Percentiles rank a stretch among this genome's conserved stretches.
phyloP scores from a whole-genome alignment of 2,797 vertebrate species.

The Philypnodon macrostomus region DNA sequence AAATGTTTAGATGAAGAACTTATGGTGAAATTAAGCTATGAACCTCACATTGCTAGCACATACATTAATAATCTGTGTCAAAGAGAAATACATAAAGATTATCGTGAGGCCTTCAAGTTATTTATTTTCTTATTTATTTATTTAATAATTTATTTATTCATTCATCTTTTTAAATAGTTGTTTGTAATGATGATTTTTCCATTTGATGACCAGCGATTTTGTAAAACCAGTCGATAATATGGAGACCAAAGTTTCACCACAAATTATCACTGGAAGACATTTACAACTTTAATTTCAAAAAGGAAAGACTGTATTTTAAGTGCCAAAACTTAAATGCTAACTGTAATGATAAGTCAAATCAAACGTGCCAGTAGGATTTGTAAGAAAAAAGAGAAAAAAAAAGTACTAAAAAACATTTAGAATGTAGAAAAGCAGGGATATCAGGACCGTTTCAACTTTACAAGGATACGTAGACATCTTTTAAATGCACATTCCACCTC shows the following conservation, averaged over 20 bases:
- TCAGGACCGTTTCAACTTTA: constrained; percentile 37
- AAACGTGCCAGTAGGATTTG: constrained; percentile 68
- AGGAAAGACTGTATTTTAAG: constrained; percentile 72
- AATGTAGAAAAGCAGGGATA: constrained; percentile 14
- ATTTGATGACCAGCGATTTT: constrained; percentile 60
- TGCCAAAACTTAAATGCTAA: constrained; percentile 77
- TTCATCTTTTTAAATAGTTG: constrained; percentile 23
- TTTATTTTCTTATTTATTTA: constrained; percentile 67
- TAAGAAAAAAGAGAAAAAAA: constrained; percentile 50
- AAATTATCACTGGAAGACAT: constrained; percentile 58
- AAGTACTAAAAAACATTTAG: constrained; percentile 30
- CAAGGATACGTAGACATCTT: constrained; percentile 21
- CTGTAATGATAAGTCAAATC: constrained; percentile 60
- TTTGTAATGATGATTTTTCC: constrained; percentile 41
- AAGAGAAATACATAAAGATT: constrained; percentile 43
- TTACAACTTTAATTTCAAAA: constrained; percentile 65
- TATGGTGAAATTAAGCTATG: constrained; percentile 58
- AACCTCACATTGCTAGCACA: constrained; percentile 52
- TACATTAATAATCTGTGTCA: constrained; percentile 51
- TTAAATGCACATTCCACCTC: constrained; percentile 65
- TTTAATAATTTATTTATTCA: constrained; percentile 41
- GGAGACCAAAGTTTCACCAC: constrained; percentile 75
- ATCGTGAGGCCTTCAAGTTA: constrained; percentile 39
- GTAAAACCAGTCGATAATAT: constrained; percentile 60
- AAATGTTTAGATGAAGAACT: constrained; percentile 47